Evolutionary conservation across 2,888 invertebrate species (phyloP), one percentile per base, ranked within the genome.

Genomic region (Phragmatobia fuliginosa): DNA sequence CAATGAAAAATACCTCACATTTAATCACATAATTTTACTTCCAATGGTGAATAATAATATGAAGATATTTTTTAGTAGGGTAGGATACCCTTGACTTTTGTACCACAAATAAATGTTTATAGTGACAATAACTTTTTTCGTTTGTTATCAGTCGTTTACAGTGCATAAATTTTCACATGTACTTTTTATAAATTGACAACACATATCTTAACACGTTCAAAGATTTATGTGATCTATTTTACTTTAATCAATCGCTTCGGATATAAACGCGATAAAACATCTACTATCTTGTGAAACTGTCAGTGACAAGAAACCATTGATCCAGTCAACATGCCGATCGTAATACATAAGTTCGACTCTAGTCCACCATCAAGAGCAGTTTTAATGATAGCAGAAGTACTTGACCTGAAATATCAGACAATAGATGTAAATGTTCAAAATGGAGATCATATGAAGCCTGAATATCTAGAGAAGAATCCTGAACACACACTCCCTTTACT

Each of bases 331-430:
- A 89, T 89, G 89, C 77, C 85, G 64, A 67, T 88, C 33, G 79
- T 77, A 32, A 60, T 89, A 18, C 80, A 88, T 73, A 85, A 86
- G 73, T 38, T 77, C 0, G 79, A 86, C 61, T 78, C 71, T 5
- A 89, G 88, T 36, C 86, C 90, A 0, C 85, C 89, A 0, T 80
- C 77, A 4, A 72, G 90, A 16, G 81, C 88, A 0, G 87, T 85
- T 3, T 45, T 85, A 32, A 87, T 89, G 88, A 78, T 79, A 1
- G 68, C 83, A 1, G 86, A 88, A 25, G 62, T 87, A 11, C 78
- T 90, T 0, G 82, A 85, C 6, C 81, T 90, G 0, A 79, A 86
- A 11, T 74, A 83, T 11, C 80, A 86, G 21, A 67, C 77, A 0
- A 62, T 74, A 52, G 81, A 85, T 33, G 73, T 87, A 0, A 83